phyloP scores from a whole-genome alignment of 2,113 vertebrate species.

The Thinocorus orbignyianus region DNA sequence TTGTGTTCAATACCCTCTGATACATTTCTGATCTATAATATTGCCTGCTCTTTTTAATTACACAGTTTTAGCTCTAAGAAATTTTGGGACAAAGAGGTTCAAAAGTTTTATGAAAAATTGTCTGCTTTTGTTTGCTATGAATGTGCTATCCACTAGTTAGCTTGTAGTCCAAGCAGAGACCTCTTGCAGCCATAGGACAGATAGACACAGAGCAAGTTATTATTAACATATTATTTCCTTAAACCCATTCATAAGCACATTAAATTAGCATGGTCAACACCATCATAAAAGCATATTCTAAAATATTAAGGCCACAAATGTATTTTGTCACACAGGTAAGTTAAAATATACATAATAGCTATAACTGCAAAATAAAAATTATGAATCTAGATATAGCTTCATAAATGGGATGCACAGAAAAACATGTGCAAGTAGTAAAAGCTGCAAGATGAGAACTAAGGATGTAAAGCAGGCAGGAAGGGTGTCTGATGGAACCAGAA shows the following conservation, averaged over 20 bases:
- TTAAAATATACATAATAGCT: neutral
- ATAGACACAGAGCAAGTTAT: neutral
- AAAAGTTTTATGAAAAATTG: neutral
- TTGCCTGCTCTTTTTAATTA: neutral
- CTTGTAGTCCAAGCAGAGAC: neutral
- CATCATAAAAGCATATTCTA: neutral
- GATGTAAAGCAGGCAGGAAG: fast-evolving
- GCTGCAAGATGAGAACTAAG: neutral
- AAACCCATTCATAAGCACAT: neutral
- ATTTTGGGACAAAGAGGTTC: neutral
- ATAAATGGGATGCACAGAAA: neutral
- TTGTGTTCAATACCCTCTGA: neutral
- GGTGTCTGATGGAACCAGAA: neutral
- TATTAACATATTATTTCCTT: neutral
- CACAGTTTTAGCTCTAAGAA: neutral
- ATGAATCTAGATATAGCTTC: neutral
- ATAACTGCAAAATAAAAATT: neutral
- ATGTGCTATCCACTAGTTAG: neutral
- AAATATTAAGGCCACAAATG: neutral
- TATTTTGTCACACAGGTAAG: neutral
- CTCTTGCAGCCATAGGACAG: neutral
- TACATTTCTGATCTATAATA: neutral
- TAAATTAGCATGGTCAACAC: neutral
- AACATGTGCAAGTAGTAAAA: neutral
- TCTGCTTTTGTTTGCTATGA: neutral